phyloP scores from a whole-genome alignment of 2,113 vertebrate genomes.

The Acanthochromis polyacanthus region DNA sequence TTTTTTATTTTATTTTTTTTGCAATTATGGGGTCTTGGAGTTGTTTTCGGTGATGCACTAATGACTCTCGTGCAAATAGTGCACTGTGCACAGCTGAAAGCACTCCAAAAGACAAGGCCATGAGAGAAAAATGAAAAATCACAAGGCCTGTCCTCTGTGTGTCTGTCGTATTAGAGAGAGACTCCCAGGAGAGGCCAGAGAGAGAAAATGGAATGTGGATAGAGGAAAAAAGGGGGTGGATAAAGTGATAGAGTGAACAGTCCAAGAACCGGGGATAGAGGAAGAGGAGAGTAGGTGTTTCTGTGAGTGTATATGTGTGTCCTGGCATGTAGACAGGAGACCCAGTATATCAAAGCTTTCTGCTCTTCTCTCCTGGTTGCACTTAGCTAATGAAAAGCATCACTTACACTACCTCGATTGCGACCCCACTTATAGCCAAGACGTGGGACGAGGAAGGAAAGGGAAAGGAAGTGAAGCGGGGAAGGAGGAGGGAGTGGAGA shows the following conservation, averaged over 20 bases:
- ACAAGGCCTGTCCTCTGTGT: constrained; percentile 16
- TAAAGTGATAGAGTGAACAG: constrained; percentile 37
- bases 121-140: neutral
- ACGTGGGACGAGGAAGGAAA: constrained; percentile 28
- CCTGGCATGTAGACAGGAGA: constrained; percentile 57
- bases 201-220: constrained; percentile 56
- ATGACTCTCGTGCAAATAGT: neutral
- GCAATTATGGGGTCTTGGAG: no score
- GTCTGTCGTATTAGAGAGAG: constrained; percentile 30
- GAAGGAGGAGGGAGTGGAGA: neutral
- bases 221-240: constrained; percentile 31
- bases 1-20: neutral
- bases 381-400: constrained; percentile 85
- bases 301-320: constrained; percentile 27
- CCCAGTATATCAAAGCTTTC: constrained; percentile 71
- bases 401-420: constrained; percentile 60
- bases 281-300: constrained; percentile 44
- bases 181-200: constrained; percentile 46
- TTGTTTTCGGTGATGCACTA: neutral
- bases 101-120: constrained; percentile 3
- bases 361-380: constrained; percentile 74
- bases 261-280: constrained; percentile 36
- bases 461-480: neutral
- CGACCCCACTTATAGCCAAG: constrained; percentile 74
- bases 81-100: neutral